These are phyloP conservation scores for Acanthopleura granulata DNA, from an alignment of 2,888 invertebrate species.

Conservation along the genomic window DNA sequence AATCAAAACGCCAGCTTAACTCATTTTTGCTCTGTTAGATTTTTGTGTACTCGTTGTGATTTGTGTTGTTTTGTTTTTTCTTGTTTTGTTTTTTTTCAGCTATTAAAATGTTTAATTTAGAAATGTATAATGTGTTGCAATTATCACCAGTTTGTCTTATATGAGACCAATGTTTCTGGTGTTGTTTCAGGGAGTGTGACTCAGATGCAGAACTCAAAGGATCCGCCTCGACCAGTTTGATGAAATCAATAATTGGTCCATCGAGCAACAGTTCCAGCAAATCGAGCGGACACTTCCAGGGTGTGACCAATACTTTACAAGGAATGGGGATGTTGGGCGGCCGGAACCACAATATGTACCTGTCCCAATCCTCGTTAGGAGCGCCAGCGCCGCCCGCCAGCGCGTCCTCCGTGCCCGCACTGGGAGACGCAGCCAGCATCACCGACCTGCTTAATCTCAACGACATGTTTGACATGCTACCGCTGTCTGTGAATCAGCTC, in stretches of 20 bases:
- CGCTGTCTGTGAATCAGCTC: slow-evolving; percentile 23
- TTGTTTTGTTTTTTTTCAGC: too few relatives aligned
- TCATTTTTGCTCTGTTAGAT: too few relatives aligned
- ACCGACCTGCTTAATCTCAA: slow-evolving; percentile 25
- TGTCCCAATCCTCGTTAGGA: background rate
- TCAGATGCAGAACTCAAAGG: slow-evolving; percentile 65
- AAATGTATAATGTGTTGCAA: too few relatives aligned
- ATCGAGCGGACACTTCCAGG: background rate
- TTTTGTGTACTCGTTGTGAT: too few relatives aligned
- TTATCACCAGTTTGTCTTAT: too few relatives aligned
- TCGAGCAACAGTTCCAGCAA: background rate
- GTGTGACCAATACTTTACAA: background rate
- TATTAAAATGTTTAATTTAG: too few relatives aligned
- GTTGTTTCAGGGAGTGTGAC: slow-evolving; percentile 63
- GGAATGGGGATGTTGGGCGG: background rate
- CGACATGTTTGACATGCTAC: slow-evolving; percentile 30
- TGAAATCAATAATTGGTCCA: slow-evolving; percentile 64
- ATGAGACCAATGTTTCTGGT: background rate
- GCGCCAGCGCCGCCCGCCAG: background rate
- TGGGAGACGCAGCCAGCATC: background rate
- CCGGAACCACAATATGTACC: background rate
- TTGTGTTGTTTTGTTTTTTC: too few relatives aligned
- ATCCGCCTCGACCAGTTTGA: slow-evolving; percentile 66
- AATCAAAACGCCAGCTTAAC: too few relatives aligned
- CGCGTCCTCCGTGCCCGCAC: background rate